Evolutionary conservation across 1,140 invertebrate genomes (phyloP).

Genomic region (Aphaenogaster rudis): DNA sequence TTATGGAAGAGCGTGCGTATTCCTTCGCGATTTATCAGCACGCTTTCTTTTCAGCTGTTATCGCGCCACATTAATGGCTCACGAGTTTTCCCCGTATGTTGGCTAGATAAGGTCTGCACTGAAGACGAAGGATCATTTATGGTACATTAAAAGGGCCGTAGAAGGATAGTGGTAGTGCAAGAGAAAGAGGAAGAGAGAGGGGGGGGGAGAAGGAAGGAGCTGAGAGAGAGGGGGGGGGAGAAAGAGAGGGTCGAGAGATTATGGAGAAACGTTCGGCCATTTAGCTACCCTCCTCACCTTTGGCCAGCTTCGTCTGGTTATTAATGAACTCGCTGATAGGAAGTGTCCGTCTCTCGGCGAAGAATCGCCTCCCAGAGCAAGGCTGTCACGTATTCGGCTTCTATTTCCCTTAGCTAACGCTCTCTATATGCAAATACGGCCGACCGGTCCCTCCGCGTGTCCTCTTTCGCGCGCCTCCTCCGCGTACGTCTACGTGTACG

Average conservation of each 20-base stretch:
- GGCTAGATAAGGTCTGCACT: slow-evolving; percentile 74
- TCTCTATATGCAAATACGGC: slow-evolving; percentile 87
- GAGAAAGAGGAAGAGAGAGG: slow-evolving; percentile 32
- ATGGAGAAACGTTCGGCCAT: slow-evolving; percentile 76
- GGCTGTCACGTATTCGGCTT: slow-evolving; percentile 86
- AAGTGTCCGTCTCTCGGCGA: slow-evolving; percentile 83
- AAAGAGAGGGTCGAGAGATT: slow-evolving; percentile 60
- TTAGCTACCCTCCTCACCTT: slow-evolving; percentile 77
- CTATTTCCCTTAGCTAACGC: slow-evolving; percentile 87
- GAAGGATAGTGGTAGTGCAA: slow-evolving; percentile 32
- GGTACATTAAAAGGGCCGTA: slow-evolving; percentile 72
- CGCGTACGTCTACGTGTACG: slow-evolving; percentile 17
- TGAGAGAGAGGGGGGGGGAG: neutral
- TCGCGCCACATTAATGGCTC: slow-evolving; percentile 74
- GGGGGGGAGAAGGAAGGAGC: too few relatives aligned
- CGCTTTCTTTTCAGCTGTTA: slow-evolving; percentile 71
- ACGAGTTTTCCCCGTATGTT: slow-evolving; percentile 73
- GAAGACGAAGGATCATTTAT: slow-evolving; percentile 71
- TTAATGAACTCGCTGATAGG: slow-evolving; percentile 84
- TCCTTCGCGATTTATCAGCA: slow-evolving; percentile 76
- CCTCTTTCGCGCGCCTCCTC: slow-evolving; percentile 70
- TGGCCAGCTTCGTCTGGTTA: slow-evolving; percentile 79
- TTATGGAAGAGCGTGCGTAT: slow-evolving; percentile 54
- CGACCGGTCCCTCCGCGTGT: slow-evolving; percentile 80
- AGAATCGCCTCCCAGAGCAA: slow-evolving; percentile 82